Conservation (phyloP, 1,140 invertebrate genomes). For the Drosophila littoralis region DNA sequence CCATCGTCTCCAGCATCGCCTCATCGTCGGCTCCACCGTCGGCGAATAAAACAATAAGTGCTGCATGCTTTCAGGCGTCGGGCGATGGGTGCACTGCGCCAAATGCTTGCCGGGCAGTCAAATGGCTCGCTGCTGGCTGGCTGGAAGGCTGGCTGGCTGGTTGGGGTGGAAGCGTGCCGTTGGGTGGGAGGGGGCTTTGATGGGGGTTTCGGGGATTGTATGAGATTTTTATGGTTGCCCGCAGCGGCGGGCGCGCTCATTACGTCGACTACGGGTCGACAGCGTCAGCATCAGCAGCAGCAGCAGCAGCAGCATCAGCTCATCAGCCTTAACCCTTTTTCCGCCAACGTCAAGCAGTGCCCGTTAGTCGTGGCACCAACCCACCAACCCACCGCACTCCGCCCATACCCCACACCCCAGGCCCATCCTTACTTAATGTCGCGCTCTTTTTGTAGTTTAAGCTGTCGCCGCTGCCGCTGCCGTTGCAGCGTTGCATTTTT, state of each 20-base stretch:
- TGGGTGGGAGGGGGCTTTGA: not conserved
- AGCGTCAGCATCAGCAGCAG: constrained; percentile 11
- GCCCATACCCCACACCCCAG: not conserved
- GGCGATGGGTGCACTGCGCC: constrained; percentile 59
- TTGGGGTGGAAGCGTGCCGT: not conserved
- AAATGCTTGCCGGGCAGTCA: constrained; percentile 73
- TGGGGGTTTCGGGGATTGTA: constrained; percentile 2
- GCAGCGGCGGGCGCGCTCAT: constrained; percentile 72
- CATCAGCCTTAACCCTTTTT: constrained; percentile 78
- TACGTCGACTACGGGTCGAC: constrained; percentile 50
- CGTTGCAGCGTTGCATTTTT: constrained; percentile 74
- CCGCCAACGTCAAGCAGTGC: constrained; percentile 12
- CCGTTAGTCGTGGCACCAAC: not conserved
- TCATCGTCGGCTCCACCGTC: constrained; percentile 21
- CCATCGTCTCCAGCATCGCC: constrained; percentile 24
- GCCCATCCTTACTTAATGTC: constrained; percentile 15
- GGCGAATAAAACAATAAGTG: constrained; percentile 80
- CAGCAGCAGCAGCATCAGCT: constrained; percentile 52
- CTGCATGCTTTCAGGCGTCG: constrained; percentile 76
- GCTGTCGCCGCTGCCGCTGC: constrained; percentile 42
- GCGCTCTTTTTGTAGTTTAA: constrained; percentile 72
- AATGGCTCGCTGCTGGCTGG: constrained; percentile 46
- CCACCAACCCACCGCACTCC: not conserved
- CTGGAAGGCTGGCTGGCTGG: not conserved
- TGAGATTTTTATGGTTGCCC: constrained; percentile 79